These are phyloP conservation scores for Uria lomvia DNA, from an alignment of 2,113 vertebrate species.

Conservation along the genomic window DNA sequence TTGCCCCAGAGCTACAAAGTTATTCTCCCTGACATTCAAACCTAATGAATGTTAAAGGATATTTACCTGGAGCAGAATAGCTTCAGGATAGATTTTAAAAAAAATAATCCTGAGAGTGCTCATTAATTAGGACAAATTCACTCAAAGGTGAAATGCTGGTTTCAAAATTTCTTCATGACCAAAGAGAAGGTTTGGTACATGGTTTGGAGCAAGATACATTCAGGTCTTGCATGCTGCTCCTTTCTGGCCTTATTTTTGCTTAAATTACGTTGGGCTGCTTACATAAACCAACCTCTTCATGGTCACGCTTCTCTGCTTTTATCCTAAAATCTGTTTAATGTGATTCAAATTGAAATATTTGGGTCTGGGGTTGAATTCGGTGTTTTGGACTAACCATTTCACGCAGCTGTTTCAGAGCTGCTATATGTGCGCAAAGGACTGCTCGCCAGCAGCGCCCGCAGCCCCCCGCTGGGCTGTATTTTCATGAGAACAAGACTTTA, in stretches of 20 bases:
- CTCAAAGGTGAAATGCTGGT: not conserved
- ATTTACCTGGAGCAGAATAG: not conserved
- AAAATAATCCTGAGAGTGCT: not conserved
- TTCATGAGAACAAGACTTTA: not conserved
- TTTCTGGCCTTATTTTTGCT: not conserved
- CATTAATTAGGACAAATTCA: not conserved
- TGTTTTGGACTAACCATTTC: not conserved
- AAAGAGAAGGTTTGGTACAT: not conserved
- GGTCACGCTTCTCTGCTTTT: not conserved
- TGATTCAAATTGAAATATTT: not conserved
- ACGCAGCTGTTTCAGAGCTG: not conserved
- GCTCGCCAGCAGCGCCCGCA: not conserved
- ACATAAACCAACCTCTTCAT: not conserved
- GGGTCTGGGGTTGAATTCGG: not conserved
- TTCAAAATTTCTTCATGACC: not conserved
- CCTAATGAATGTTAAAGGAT: not conserved
- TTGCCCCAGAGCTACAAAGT: not conserved
- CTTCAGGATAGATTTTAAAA: not conserved
- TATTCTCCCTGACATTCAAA: not conserved
- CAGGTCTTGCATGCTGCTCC: not conserved
- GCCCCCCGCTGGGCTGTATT: accelerated
- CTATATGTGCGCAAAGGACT: not conserved
- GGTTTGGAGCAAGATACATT: not conserved
- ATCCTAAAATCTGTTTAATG: not conserved
- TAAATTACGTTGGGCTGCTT: not conserved